Percentiles rank a stretch among this genome's conserved stretches.
These are phyloP conservation scores for Globia sparganii DNA, from an alignment of 2,888 invertebrate genomes.

Conservation along the genomic window DNA sequence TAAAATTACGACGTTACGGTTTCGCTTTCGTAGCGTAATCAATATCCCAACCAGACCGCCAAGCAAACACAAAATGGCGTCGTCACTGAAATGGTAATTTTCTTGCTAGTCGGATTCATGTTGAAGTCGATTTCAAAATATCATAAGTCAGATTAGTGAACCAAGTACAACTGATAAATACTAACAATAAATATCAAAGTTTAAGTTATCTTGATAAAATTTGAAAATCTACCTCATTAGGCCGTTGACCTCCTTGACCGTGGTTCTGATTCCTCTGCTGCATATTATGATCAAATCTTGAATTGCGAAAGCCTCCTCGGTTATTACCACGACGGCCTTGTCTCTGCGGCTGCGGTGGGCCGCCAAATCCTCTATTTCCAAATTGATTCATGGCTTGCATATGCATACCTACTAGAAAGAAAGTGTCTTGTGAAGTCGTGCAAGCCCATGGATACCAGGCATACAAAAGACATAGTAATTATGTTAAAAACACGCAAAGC, in stretches of 20 bases:
- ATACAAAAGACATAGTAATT: not conserved
- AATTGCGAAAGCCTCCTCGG: constrained; percentile 85
- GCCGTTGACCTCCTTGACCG: constrained; percentile 86
- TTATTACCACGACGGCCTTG: constrained; percentile 83
- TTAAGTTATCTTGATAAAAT: not conserved
- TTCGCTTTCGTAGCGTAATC: constrained; percentile 35
- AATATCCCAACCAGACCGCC: constrained; percentile 29
- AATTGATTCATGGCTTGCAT: constrained; percentile 87
- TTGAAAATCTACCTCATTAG: constrained; percentile 79
- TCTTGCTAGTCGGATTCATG: not conserved
- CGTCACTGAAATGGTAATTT: constrained; percentile 26
- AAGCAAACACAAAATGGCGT: constrained; percentile 63
- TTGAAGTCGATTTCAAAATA: not conserved
- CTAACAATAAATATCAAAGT: not conserved
- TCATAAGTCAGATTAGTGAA: not conserved
- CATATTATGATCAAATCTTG: constrained; percentile 82
- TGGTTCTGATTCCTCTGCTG: constrained; percentile 78
- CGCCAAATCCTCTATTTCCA: constrained; percentile 87
- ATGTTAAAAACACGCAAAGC: constrained; percentile 6
- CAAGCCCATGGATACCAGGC: constrained; percentile 21
- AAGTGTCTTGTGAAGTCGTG: constrained; percentile 20
- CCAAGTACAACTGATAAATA: not conserved
- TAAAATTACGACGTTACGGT: not conserved
- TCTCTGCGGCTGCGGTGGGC: constrained; percentile 87
- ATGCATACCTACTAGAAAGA: constrained; percentile 77